Base-by-base conservation (phyloP, 1,140 invertebrate species). In the Drosophila aff. region DNA sequence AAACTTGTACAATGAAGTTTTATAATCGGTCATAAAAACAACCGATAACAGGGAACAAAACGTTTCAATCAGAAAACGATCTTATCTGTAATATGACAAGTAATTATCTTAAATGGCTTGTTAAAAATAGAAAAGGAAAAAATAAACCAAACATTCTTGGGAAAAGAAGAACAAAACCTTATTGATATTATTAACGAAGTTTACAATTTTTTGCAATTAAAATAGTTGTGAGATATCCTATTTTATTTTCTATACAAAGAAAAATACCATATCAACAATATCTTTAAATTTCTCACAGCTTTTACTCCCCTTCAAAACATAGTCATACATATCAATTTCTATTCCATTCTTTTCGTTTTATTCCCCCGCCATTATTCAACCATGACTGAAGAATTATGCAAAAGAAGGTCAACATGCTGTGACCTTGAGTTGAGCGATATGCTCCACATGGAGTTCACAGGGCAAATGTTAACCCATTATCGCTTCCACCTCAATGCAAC, bases 351-450 rank as follows among this genome's bases (percentile, higher is more conserved):
- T 8, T 41, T n/a, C 16, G 26, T 33, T 16, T 44, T 23, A n/a
- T 13, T 47, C 6, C 6, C 4, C 31, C 23, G 10, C 10, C 1
- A 33, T 26, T 26, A 18, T n/a, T 38, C 9, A 58, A 64, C 11
- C 38, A 38, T 55, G 4, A 73, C 43, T n/a, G 16, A 28, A n/a
- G n/a, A 38, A 44, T 44, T 67, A 36, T 57, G 38, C 36, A 43
- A 68, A 26, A 33, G 76, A 85, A 82, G 82, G 82, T 85, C 69
- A 86, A 28, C 59, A 21, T 43, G 50, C 41, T 61, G 33, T 89
- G 80, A 86, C 82, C 83, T 86, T 86, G 83, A 67, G 61, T 23
- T 46, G 41, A 8, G 16, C 33, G 46, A 36, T 52, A 53, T 23
- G 62, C 28, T 18, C 53, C 49, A 75, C 59, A 36, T 52, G 55